phyloP scores from a whole-genome alignment of 2,888 invertebrate species.

The Esperia sulphurella region DNA sequence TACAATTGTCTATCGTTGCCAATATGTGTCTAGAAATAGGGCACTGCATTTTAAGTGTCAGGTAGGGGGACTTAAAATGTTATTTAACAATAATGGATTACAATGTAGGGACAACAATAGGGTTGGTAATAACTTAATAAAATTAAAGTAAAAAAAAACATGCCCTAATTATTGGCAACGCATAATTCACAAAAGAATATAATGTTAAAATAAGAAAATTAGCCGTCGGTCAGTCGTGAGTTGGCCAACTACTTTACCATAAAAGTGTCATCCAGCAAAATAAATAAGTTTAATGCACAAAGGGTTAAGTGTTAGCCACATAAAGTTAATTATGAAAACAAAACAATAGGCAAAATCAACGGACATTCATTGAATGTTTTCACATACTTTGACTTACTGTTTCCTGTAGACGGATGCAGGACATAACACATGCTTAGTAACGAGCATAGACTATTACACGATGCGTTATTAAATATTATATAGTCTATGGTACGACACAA shows the following conservation, averaged over 20 bases:
- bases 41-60: neutral
- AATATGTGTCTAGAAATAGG: too few species aligned
- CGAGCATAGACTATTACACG: slow-evolving; percentile 58
- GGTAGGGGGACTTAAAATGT: neutral
- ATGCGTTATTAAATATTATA: slow-evolving; percentile 36
- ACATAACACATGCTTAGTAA: slow-evolving; percentile 77
- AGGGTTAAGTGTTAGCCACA: slow-evolving; percentile 69
- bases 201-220: slow-evolving; percentile 17
- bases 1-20: too few species aligned
- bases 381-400: slow-evolving; percentile 85
- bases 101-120: neutral
- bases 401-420: slow-evolving; percentile 84
- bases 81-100: neutral
- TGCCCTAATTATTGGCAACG: slow-evolving; percentile 33
- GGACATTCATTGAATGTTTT: slow-evolving; percentile 48
- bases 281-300: slow-evolving; percentile 54
- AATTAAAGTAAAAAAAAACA: slow-evolving; percentile 12
- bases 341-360: slow-evolving; percentile 60
- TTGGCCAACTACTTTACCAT: slow-evolving; percentile 30
- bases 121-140: neutral
- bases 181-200: slow-evolving; percentile 26
- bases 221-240: slow-evolving; percentile 27
- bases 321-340: slow-evolving; percentile 60
- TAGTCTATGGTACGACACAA: slow-evolving; percentile 30
- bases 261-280: slow-evolving; percentile 42